phyloP scores from a whole-genome alignment of 30 jellyfish, hydroid and myxozoan genomes.

The Phacellophora camtschatica region DNA sequence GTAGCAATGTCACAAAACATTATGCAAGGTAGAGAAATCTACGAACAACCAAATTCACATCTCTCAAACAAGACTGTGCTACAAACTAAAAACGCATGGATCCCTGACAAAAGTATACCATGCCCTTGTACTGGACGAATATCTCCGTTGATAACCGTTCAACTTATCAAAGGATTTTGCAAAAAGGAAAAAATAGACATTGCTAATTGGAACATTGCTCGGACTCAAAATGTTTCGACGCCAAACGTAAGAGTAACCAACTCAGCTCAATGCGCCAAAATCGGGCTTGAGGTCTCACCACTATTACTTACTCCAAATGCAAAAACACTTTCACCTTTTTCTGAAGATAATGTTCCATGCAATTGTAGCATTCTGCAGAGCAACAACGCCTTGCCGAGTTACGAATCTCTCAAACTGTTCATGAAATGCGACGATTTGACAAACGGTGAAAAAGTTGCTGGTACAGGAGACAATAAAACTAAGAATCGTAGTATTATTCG shows the following conservation, averaged over 20 bases:
- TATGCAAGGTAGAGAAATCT: neutral
- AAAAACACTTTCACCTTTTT: neutral
- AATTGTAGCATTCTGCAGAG: no score
- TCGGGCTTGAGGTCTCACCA: neutral
- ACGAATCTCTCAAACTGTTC: no score
- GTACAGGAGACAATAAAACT: no score
- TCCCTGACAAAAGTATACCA: slow-evolving; percentile 22
- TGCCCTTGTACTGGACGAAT: slow-evolving; percentile 31
- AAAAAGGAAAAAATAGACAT: slow-evolving; percentile 30
- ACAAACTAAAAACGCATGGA: slow-evolving; percentile 3
- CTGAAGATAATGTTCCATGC: no score
- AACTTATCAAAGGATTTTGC: slow-evolving; percentile 8
- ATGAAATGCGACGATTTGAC: no score
- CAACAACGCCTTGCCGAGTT: no score
- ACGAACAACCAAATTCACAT: neutral
- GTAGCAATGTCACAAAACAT: no score
- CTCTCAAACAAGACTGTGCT: neutral
- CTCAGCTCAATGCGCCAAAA: neutral
- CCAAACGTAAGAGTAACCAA: neutral
- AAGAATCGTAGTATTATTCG: no score
- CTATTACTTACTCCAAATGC: neutral
- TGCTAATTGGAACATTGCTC: slow-evolving; percentile 9
- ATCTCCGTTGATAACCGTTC: slow-evolving; percentile 29
- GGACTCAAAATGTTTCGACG: neutral
- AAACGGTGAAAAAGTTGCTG: no score